These are phyloP conservation scores for Trididemnum nubilum DNA, from an alignment of 23 tunicate genomes.

Conservation along the genomic window DNA sequence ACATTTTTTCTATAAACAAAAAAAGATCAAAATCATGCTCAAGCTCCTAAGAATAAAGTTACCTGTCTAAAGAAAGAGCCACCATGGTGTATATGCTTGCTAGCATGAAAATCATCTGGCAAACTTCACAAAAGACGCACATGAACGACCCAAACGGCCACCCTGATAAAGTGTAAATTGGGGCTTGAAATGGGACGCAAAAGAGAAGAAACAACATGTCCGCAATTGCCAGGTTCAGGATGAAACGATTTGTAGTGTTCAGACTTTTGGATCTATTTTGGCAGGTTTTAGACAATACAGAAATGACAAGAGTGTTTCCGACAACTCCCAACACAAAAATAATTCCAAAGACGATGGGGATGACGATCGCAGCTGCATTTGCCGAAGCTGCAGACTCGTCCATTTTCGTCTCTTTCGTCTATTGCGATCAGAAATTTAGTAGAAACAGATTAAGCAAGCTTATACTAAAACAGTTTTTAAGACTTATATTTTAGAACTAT, in stretches of 20 bases:
- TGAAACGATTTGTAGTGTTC: constrained; percentile 48
- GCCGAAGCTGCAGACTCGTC: neutral
- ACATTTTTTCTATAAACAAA: no score
- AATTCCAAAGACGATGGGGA: constrained; percentile 78
- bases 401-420: no score
- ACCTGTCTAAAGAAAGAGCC: constrained; percentile 91
- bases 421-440: no score
- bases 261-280: constrained; percentile 30
- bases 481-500: no score
- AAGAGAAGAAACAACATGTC: constrained; percentile 79
- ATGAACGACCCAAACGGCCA: constrained; percentile 91
- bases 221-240: constrained; percentile 70
- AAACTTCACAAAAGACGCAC: constrained; percentile 66
- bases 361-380: constrained; percentile 58
- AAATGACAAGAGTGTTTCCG: constrained; percentile 83
- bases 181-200: constrained; percentile 89
- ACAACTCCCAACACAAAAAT: constrained; percentile 75
- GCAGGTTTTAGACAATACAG: constrained; percentile 61
- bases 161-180: constrained; percentile 59
- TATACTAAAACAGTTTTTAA: no score
- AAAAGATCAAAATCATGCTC: no score
- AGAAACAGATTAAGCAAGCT: no score
- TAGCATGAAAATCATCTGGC: constrained; percentile 64
- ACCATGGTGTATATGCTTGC: constrained; percentile 83
- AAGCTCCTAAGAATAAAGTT: no score